Base-by-base conservation (phyloP, 2,797 vertebrate genomes). In the Pseudomugil tenellus region DNA sequence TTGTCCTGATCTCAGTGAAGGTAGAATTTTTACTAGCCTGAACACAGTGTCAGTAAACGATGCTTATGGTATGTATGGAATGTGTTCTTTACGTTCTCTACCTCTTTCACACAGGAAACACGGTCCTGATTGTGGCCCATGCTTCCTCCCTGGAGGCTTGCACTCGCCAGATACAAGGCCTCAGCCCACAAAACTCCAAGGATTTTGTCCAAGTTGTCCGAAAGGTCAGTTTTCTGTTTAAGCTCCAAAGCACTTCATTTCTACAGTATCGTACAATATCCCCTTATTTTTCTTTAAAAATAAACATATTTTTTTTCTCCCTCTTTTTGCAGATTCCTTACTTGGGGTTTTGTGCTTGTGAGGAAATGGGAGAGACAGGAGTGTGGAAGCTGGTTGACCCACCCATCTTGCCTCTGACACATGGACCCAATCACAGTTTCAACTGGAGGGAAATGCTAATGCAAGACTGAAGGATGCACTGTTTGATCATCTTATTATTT, bases 161-260 rank as follows among this genome's bases (percentile, higher is more conserved):
- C 54, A 99, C 98, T 73, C 97, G 98, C 83, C 98, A 99, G 58
- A 96, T 99, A 72, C 97, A 98, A 69, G 98, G 98, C 66, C 95
- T 99, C 54, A 96, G 92, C 0, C 96, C 96, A 0, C 97, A 98
- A 90, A 99, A 96, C 91, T 94, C 97, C 87, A 99, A 99, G 95
- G 98, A 99, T 90, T 99, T 99, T 58, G 96, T 99, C 26, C 98
- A 99, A 92, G 97, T 99, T 87, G 98, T 99, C 81, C 91, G 98
- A 82, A 99, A 99, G 97, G 98, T 99, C 76, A 72, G 90, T 76
- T 35, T 34, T 37, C 53, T 59, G 12, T 29, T 74, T 76, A 1
- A 52, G 25, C 62, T 41, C 21, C n/a, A 51, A 51, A 0, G 1
- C 41, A 19, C 51, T 65, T 65, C 11, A 55, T 65, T 63, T 49